phyloP scores from a whole-genome alignment of 2,888 invertebrate species.

The Lepas anatifera region DNA sequence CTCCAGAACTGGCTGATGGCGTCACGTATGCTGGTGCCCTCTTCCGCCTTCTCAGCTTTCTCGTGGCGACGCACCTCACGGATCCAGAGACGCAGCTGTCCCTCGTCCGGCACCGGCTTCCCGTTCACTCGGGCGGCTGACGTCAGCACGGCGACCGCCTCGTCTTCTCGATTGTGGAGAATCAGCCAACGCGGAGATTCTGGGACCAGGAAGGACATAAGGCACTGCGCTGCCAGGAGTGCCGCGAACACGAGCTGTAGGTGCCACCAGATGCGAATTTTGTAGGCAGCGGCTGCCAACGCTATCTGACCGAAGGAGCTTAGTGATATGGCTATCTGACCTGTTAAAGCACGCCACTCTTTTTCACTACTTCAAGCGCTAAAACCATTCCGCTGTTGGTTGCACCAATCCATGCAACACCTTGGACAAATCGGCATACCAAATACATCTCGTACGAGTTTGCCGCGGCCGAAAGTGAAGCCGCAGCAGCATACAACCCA shows the following conservation, averaged over 20 bases:
- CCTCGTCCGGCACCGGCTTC: background rate
- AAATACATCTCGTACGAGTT: slow-evolving; percentile 24
- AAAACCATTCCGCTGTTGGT: slow-evolving; percentile 20
- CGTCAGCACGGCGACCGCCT: slow-evolving; percentile 36
- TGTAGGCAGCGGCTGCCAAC: slow-evolving; percentile 49
- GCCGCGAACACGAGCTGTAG: slow-evolving; percentile 54
- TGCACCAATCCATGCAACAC: slow-evolving; percentile 15
- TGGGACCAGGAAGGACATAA: slow-evolving; percentile 48
- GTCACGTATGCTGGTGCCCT: background rate
- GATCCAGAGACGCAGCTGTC: background rate
- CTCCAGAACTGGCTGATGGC: background rate
- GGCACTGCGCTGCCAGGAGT: slow-evolving; percentile 45
- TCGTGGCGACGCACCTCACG: background rate
- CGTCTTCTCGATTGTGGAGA: slow-evolving; percentile 48
- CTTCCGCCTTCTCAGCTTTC: background rate
- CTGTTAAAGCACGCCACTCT: slow-evolving; percentile 44
- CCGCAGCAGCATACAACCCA: slow-evolving; percentile 22
- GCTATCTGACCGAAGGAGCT: slow-evolving; percentile 54
- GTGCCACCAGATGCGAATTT: slow-evolving; percentile 50
- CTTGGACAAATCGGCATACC: slow-evolving; percentile 22
- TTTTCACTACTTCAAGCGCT: slow-evolving; percentile 47
- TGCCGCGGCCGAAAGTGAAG: slow-evolving; percentile 22
- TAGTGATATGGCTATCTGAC: slow-evolving; percentile 54
- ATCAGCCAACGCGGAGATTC: slow-evolving; percentile 71
- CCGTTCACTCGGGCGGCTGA: background rate